phyloP scores from a whole-genome alignment of 2,888 invertebrate genomes.

The Luperina testacea region DNA sequence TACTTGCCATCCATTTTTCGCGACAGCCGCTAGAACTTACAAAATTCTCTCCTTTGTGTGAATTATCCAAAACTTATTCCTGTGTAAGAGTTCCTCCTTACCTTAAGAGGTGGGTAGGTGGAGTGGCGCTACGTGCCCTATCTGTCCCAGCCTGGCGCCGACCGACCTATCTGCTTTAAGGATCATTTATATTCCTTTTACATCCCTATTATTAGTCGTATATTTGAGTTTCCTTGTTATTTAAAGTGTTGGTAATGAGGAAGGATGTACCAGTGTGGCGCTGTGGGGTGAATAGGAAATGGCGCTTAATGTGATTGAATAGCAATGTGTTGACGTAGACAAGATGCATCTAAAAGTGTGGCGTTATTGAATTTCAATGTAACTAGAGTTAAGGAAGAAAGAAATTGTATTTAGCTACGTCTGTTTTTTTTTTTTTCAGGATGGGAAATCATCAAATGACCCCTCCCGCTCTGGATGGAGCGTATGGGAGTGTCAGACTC shows the following conservation, averaged over 20 bases:
- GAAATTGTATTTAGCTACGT: background rate
- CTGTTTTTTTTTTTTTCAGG: no score
- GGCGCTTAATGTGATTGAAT: constrained; percentile 44
- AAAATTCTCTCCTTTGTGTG: constrained; percentile 41
- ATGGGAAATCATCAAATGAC: no score
- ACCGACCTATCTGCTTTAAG: constrained; percentile 69
- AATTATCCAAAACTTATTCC: constrained; percentile 58
- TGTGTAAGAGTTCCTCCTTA: constrained; percentile 27
- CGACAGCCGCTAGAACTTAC: background rate
- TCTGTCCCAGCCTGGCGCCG: constrained; percentile 47
- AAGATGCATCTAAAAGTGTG: constrained; percentile 18
- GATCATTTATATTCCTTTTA: constrained; percentile 69
- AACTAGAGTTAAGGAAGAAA: background rate
- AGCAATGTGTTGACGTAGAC: constrained; percentile 25
- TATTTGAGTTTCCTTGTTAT: constrained; percentile 57
- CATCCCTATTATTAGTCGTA: constrained; percentile 62
- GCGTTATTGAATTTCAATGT: constrained; percentile 14
- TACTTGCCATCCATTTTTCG: background rate
- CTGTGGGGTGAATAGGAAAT: constrained; percentile 50
- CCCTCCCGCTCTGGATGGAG: no score
- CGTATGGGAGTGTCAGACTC: no score
- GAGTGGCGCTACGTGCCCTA: constrained; percentile 61
- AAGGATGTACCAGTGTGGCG: constrained; percentile 22
- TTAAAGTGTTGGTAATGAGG: constrained; percentile 50
- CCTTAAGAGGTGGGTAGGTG: constrained; percentile 36